A percentile compares a stretch with the other conserved stretches of the same genome.
Evolutionary conservation across 2,888 invertebrate genomes (phyloP).

Genomic region (Ormyrus labotus): DNA sequence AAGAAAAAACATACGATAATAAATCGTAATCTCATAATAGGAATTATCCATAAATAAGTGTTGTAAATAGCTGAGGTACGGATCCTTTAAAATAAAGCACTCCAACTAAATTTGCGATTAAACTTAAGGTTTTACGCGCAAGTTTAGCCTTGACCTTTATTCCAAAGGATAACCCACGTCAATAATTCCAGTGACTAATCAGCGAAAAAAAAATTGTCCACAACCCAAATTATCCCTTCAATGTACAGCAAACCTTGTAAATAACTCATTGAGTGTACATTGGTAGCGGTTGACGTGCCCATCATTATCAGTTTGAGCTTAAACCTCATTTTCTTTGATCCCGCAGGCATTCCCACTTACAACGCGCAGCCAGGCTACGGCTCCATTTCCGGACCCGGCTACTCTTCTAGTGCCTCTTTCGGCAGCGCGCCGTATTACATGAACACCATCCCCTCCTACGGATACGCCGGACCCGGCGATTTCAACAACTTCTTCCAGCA

Average conservation of each 20-base stretch:
- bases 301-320: neutral
- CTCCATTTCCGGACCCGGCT: slow-evolving; percentile 4
- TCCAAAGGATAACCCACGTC: too few relatives aligned
- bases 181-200: too few relatives aligned
- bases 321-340: neutral
- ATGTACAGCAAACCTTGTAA: neutral
- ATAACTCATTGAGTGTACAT: slow-evolving; percentile 1
- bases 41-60: too few relatives aligned
- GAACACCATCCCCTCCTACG: neutral
- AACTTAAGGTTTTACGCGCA: too few relatives aligned
- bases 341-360: slow-evolving; percentile 24
- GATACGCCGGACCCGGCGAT: neutral
- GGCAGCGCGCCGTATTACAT: neutral
- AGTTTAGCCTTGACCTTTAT: too few relatives aligned
- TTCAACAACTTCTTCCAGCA: slow-evolving; percentile 60
- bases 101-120: too few relatives aligned
- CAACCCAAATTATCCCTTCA: too few relatives aligned
- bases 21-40: too few relatives aligned
- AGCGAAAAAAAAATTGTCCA: too few relatives aligned
- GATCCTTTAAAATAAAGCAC: too few relatives aligned
- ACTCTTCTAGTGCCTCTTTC: slow-evolving; percentile 8
- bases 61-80: too few relatives aligned
- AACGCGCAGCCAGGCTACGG: neutral
- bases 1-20: too few relatives aligned
- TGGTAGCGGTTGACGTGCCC: neutral